Percentiles rank a stretch among this genome's conserved stretches.
Evolutionary conservation across 1,140 invertebrate species (phyloP).

Genomic region (Zaprionus tsacasi): DNA sequence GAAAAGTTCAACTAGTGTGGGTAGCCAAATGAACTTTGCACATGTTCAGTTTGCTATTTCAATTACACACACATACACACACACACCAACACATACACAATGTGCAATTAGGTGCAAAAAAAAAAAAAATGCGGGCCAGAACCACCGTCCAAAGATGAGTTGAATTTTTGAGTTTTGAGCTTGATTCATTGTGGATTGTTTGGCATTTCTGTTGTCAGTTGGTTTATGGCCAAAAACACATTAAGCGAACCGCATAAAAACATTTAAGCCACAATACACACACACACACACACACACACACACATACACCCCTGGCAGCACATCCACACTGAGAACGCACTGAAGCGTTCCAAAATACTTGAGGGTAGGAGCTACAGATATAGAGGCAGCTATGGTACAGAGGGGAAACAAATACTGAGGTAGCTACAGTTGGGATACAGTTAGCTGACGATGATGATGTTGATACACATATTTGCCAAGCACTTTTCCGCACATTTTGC

Average conservation of each 20-base stretch:
- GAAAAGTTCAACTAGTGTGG: conserved; percentile 11
- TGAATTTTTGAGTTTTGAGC: conserved; percentile 13
- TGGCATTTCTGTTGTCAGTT: conserved; percentile 59
- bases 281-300: conserved; percentile 24
- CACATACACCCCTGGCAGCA: background rate
- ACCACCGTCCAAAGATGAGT: background rate
- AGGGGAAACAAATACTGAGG: background rate
- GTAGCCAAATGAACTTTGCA: conserved; percentile 43
- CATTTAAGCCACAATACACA: conserved; percentile 63
- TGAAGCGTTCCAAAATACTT: conserved; percentile 56
- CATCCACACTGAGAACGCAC: conserved; percentile 8
- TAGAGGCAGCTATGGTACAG: background rate
- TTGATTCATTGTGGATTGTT: conserved; percentile 37
- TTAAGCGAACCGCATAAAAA: conserved; percentile 83
- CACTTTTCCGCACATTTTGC: conserved; percentile 79
- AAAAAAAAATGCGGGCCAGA: conserved; percentile 52
- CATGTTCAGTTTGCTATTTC: conserved; percentile 35
- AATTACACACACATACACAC: conserved; percentile 37
- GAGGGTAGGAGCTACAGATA: background rate
- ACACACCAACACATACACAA: conserved; percentile 28
- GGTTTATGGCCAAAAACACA: conserved; percentile 82
- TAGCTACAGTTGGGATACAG: background rate
- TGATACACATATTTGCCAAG: conserved; percentile 64
- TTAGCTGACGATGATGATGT: conserved; percentile 29
- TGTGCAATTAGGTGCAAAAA: conserved; percentile 74